Evolutionary conservation across 2,797 vertebrate genomes (phyloP).

Genomic region (Tarsius wallacei): DNA sequence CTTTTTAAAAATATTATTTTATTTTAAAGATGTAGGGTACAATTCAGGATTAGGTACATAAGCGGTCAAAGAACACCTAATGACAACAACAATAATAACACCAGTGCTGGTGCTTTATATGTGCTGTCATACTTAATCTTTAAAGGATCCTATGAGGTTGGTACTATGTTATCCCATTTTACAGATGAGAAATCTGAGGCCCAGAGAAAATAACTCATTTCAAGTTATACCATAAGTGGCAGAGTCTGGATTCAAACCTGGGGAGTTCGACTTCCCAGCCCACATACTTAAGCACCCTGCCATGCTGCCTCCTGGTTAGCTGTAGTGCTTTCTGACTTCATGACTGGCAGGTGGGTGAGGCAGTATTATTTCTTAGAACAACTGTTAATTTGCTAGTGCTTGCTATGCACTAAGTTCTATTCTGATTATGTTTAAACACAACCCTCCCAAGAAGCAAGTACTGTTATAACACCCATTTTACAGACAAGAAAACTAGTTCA

Average conservation of each 20-base stretch:
- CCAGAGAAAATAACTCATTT: not conserved
- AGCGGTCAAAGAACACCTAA: too few species aligned
- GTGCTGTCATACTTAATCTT: not conserved
- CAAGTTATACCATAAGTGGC: not conserved
- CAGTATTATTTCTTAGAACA: not conserved
- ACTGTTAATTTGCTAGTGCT: not conserved
- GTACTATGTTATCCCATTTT: not conserved
- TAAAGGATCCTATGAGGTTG: not conserved
- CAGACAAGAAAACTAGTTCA: not conserved
- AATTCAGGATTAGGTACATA: too few species aligned
- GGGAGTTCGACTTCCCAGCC: not conserved
- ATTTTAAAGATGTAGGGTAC: too few species aligned
- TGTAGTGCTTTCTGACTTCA: not conserved
- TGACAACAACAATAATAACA: accelerated
- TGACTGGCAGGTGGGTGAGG: not conserved
- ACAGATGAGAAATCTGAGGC: not conserved
- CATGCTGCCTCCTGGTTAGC: not conserved
- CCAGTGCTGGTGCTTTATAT: not conserved
- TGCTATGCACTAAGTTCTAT: not conserved
- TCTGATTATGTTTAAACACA: not conserved
- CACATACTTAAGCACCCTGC: not conserved
- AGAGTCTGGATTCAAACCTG: constrained; percentile 6
- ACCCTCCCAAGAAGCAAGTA: not conserved
- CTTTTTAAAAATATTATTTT: not conserved
- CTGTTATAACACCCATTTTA: not conserved